A percentile compares a stretch with the other conserved stretches of the same genome.
phyloP scores from a whole-genome alignment of 2,113 vertebrate species.

The Leucosticte australis region DNA sequence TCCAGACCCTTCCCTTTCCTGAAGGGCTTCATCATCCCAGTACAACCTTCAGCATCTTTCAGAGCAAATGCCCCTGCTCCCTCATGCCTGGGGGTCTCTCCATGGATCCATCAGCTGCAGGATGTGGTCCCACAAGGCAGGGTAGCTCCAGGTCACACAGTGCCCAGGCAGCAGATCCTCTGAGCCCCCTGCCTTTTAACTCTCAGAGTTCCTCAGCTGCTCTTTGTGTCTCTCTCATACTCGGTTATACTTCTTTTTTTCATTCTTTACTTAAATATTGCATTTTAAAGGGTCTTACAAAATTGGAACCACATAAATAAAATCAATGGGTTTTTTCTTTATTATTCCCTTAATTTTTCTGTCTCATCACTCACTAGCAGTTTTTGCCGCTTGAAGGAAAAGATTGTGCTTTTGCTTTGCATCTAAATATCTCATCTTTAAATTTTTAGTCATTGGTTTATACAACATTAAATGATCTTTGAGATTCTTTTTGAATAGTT shows the following conservation, averaged over 20 bases:
- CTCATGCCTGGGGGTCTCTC: neutral
- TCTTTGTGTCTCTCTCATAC: neutral
- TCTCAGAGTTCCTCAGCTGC: neutral
- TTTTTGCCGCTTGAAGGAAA: neutral
- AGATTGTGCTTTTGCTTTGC: neutral
- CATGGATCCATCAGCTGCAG: neutral
- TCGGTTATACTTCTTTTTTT: neutral
- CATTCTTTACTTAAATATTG: neutral
- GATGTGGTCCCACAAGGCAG: neutral
- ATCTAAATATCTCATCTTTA: neutral
- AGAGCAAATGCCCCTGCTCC: neutral
- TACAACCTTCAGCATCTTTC: neutral
- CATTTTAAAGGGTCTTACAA: neutral
- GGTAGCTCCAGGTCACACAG: fast-evolving
- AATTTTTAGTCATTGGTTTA: neutral
- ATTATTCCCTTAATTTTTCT: neutral
- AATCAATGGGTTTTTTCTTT: fast-evolving
- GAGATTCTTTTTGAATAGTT: neutral
- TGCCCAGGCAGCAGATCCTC: neutral
- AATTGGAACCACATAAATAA: neutral
- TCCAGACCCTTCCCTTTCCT: neutral
- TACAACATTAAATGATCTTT: neutral
- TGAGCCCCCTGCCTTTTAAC: neutral
- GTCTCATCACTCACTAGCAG: neutral
- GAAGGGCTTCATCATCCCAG: neutral